A percentile compares a stretch with the other conserved stretches of the same genome.
These are phyloP conservation scores for Dorcus hopei DNA, from an alignment of 2,888 invertebrate genomes.

Conservation along the genomic window DNA sequence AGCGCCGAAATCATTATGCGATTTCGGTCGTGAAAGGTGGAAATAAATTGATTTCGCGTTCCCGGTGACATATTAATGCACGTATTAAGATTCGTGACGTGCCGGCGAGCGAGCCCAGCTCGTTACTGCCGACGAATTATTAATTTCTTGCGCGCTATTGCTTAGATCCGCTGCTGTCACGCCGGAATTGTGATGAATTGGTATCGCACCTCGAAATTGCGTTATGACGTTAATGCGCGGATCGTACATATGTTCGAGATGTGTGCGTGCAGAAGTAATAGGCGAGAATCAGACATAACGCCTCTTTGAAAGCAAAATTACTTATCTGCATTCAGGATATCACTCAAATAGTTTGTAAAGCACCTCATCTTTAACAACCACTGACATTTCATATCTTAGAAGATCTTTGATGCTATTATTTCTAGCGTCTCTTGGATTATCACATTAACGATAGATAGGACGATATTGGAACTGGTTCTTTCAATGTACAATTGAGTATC, in stretches of 20 bases:
- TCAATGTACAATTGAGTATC: too few species aligned
- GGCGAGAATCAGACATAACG: neutral
- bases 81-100: constrained; percentile 47
- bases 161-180: constrained; percentile 34
- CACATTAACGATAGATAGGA: too few species aligned
- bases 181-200: constrained; percentile 45
- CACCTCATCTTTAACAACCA: too few species aligned
- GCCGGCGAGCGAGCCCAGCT: constrained; percentile 32
- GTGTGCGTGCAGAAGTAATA: constrained; percentile 14
- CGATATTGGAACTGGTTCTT: too few species aligned
- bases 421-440: too few species aligned
- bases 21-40: constrained; percentile 47
- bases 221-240: constrained; percentile 43
- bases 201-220: constrained; percentile 44
- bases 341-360: too few species aligned
- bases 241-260: constrained; percentile 27
- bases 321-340: too few species aligned
- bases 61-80: constrained; percentile 51
- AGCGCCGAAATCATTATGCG: constrained; percentile 46
- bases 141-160: constrained; percentile 28
- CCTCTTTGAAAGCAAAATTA: too few species aligned
- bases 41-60: constrained; percentile 51
- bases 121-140: constrained; percentile 30
- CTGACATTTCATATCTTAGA: too few species aligned
- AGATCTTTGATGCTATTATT: too few species aligned